Percentiles rank a stretch among this genome's conserved stretches.
phyloP scores from a whole-genome alignment of 2,113 vertebrate species.

The Drymodes brunneopygia region DNA sequence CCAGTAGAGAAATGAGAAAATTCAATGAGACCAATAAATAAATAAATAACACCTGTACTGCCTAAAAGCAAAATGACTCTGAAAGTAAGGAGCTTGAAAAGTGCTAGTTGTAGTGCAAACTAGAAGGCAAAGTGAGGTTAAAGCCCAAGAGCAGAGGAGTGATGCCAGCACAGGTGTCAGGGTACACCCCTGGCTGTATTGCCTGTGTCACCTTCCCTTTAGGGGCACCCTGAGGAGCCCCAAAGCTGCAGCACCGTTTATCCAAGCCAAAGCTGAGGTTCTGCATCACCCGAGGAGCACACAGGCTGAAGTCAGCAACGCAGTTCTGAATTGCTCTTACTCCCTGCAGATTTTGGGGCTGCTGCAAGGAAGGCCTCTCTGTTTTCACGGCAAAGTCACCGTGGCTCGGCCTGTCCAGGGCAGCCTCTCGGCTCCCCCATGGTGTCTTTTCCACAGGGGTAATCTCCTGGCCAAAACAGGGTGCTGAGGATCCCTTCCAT shows the following conservation, averaged over 20 bases:
- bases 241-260: neutral
- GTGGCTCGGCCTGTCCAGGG: neutral
- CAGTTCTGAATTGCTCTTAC: neutral
- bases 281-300: neutral
- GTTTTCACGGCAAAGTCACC: neutral
- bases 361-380: neutral
- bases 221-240: neutral
- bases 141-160: neutral
- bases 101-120: neutral
- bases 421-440: rapidly evolving
- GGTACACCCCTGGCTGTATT: neutral
- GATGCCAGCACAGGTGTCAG: neutral
- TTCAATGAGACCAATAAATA: neutral
- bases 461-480: neutral
- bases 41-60: neutral
- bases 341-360: neutral
- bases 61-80: neutral
- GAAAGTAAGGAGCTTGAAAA: neutral
- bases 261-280: neutral
- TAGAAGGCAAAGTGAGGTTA: neutral
- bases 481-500: neutral
- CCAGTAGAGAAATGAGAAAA: neutral
- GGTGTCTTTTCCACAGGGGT: neutral
- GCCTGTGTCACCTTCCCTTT: neutral
- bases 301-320: neutral